Evolutionary conservation across 2,888 invertebrate genomes (phyloP).

Genomic region (Platycnemis pennipes): DNA sequence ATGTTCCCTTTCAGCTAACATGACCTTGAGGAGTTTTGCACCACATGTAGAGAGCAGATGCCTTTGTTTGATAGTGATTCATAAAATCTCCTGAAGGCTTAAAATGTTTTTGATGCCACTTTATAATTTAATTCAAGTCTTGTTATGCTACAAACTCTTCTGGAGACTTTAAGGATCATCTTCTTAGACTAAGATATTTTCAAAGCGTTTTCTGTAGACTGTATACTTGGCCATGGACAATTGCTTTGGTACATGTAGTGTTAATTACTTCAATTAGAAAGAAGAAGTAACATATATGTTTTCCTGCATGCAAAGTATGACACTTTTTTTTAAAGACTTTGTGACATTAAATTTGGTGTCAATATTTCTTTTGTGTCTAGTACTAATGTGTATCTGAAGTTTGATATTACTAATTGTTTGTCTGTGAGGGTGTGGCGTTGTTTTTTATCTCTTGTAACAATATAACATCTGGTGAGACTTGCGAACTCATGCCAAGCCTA

Average conservation of each 20-base stretch:
- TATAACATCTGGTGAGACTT: slow-evolving; percentile 47
- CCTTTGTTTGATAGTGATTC: slow-evolving; percentile 1
- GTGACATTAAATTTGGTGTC: neutral
- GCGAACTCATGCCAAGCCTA: slow-evolving; percentile 60
- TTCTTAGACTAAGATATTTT: slow-evolving; percentile 17
- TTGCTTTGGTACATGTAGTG: slow-evolving; percentile 2
- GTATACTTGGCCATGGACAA: neutral
- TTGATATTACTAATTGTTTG: slow-evolving; percentile 45
- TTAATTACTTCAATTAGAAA: slow-evolving; percentile 43
- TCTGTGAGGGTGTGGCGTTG: slow-evolving; percentile 49
- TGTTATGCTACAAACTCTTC: neutral
- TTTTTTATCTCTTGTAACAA: slow-evolving; percentile 53
- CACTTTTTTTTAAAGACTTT: slow-evolving; percentile 30
- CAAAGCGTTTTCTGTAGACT: neutral
- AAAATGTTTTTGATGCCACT: neutral
- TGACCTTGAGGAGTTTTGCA: slow-evolving; percentile 40
- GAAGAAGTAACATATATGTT: slow-evolving; percentile 35
- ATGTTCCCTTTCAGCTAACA: slow-evolving; percentile 61
- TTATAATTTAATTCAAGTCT: neutral
- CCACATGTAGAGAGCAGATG: slow-evolving; percentile 30
- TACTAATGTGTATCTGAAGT: slow-evolving; percentile 41
- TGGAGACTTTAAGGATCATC: neutral
- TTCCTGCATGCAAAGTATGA: slow-evolving; percentile 58
- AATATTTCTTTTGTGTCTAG: slow-evolving; percentile 15
- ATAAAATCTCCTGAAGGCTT: neutral